A percentile compares a stretch with the other conserved stretches of the same genome.
Evolutionary conservation across 2,888 invertebrate genomes (phyloP).

Genomic region (Melanchra persicariae): DNA sequence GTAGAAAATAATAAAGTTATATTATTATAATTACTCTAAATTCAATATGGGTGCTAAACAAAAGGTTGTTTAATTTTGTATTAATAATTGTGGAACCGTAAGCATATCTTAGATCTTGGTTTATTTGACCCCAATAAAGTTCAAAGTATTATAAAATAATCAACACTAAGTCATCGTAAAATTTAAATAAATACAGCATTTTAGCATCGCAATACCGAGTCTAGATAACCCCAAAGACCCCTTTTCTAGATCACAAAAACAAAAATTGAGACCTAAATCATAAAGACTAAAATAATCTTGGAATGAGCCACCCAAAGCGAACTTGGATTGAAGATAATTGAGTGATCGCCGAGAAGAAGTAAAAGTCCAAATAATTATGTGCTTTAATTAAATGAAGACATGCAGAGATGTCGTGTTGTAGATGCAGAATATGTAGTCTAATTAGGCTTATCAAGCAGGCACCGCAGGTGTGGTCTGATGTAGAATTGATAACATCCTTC

Average conservation of each 20-base stretch:
- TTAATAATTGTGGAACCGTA: background rate
- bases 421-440: conserved; percentile 44
- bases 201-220: background rate
- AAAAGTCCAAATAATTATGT: conserved; percentile 34
- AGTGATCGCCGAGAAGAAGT: conserved; percentile 17
- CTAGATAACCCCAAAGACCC: conserved; percentile 45
- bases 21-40: too few relatives aligned
- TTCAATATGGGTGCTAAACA: too few relatives aligned
- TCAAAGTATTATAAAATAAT: conserved; percentile 6
- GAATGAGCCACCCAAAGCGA: conserved; percentile 22
- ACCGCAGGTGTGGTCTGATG: conserved; percentile 48
- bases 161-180: background rate
- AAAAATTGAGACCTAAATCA: conserved; percentile 6
- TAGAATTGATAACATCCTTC: conserved; percentile 28
- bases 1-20: too few relatives aligned
- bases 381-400: conserved; percentile 47
- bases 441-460: conserved; percentile 49
- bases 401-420: conserved; percentile 47
- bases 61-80: too few relatives aligned
- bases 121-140: conserved; percentile 22
- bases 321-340: conserved; percentile 19
- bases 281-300: conserved; percentile 20
- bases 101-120: background rate
- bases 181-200: background rate
- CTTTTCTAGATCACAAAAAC: conserved; percentile 16